A percentile compares a stretch with the other conserved stretches of the same genome.
Evolutionary conservation across 2,113 vertebrate species (phyloP).

Genomic region (Xerus inauris): DNA sequence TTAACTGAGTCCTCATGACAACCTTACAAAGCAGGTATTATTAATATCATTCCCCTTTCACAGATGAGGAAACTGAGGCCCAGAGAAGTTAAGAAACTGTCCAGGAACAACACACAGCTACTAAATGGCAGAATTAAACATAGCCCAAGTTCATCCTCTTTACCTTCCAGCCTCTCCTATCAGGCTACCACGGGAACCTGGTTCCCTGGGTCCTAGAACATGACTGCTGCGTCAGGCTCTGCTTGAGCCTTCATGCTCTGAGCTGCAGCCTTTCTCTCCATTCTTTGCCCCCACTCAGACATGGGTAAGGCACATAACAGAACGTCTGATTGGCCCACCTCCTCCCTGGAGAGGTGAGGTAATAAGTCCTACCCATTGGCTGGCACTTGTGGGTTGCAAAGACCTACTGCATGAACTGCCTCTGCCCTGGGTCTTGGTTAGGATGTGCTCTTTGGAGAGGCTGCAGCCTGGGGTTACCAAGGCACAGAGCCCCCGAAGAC

Average conservation of each 20-base stretch:
- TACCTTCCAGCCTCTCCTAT: neutral
- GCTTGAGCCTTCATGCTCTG: neutral
- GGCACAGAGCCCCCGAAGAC: neutral
- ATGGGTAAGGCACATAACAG: too few species aligned
- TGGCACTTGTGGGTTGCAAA: neutral
- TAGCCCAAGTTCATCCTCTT: neutral
- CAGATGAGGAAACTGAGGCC: constrained; percentile 13
- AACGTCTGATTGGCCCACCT: neutral
- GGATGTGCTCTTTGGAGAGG: neutral
- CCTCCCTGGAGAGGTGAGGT: neutral
- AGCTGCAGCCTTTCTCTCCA: neutral
- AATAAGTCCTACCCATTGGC: neutral
- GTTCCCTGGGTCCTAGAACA: neutral
- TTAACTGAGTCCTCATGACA: neutral
- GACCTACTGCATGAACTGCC: neutral
- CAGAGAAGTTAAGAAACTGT: neutral
- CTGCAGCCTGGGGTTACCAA: neutral
- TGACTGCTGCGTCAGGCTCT: neutral
- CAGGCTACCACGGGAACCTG: neutral
- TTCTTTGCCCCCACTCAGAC: neutral
- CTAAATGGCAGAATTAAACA: neutral
- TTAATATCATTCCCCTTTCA: neutral
- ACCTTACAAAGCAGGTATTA: neutral
- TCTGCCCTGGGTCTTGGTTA: neutral
- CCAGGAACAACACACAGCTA: neutral